Evolutionary conservation across 2,113 vertebrate genomes (phyloP).

Genomic region (Bos indicus): DNA sequence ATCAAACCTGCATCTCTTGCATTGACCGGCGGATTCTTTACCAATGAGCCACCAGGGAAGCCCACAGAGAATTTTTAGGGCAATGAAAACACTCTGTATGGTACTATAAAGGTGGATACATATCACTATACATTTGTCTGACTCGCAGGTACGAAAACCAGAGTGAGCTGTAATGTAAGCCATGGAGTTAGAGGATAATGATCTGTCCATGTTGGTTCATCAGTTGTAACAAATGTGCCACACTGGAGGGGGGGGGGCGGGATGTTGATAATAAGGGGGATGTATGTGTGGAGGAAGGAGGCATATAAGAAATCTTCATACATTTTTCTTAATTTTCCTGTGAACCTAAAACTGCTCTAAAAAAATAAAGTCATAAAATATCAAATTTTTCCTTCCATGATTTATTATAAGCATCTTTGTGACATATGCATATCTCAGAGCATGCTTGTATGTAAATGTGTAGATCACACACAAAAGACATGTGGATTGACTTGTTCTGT

Average conservation of each 20-base stretch:
- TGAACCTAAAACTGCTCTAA: neutral
- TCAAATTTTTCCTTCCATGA: neutral
- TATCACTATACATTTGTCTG: neutral
- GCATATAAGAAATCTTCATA: neutral
- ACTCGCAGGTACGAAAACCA: neutral
- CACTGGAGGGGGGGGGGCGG: no score
- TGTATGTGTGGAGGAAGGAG: neutral
- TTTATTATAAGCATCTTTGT: neutral
- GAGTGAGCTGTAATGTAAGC: neutral
- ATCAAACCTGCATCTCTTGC: neutral
- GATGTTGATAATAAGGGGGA: neutral
- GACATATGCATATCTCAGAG: neutral
- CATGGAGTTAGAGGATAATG: neutral
- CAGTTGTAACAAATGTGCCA: neutral
- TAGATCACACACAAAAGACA: neutral
- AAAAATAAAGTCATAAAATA: neutral
- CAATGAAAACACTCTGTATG: neutral
- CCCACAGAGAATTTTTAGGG: neutral
- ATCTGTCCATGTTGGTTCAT: neutral
- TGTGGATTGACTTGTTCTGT: neutral
- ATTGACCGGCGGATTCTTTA: neutral
- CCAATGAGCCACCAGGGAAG: neutral
- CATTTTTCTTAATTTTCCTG: neutral
- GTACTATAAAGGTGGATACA: neutral
- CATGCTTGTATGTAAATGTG: neutral